A percentile compares a stretch with the other conserved stretches of the same genome.
Evolutionary conservation across 2,113 vertebrate genomes (phyloP).

Genomic region (Pampusana beccarii): DNA sequence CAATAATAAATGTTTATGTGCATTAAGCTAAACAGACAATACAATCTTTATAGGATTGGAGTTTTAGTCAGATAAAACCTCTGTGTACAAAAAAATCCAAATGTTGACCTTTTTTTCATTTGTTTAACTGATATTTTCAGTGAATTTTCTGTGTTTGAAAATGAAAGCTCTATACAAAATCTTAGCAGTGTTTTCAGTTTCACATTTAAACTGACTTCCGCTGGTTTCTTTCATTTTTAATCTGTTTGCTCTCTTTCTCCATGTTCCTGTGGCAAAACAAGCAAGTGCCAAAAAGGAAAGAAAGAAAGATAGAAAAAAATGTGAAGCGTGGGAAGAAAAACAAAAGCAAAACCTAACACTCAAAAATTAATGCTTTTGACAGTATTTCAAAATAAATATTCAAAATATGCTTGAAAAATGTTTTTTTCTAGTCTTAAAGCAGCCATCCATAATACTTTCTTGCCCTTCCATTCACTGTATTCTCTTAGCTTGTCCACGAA

Average conservation of each 20-base stretch:
- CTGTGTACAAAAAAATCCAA: neutral
- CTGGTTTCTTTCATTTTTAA: slow-evolving; percentile 10
- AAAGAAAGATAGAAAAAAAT: neutral
- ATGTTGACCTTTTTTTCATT: neutral
- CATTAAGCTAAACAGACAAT: neutral
- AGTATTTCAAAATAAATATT: slow-evolving; percentile 3
- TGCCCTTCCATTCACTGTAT: neutral
- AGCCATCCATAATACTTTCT: neutral
- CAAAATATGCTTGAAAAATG: neutral
- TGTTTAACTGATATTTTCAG: neutral
- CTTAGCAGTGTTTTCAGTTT: slow-evolving; percentile 3
- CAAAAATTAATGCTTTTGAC: neutral
- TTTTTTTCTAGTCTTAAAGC: neutral
- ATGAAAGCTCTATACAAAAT: neutral
- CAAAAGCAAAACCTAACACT: neutral
- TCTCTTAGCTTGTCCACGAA: neutral
- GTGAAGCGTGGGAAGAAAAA: neutral
- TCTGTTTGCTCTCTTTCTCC: neutral
- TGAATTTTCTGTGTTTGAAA: neutral
- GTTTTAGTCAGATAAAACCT: neutral
- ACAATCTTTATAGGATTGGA: neutral
- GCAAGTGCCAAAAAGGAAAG: neutral
- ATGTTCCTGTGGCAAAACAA: neutral
- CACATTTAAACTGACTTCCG: neutral
- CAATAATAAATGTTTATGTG: neutral